Evolutionary conservation across 2,888 invertebrate species (phyloP).

Genomic region (Ernsta delagoae): DNA sequence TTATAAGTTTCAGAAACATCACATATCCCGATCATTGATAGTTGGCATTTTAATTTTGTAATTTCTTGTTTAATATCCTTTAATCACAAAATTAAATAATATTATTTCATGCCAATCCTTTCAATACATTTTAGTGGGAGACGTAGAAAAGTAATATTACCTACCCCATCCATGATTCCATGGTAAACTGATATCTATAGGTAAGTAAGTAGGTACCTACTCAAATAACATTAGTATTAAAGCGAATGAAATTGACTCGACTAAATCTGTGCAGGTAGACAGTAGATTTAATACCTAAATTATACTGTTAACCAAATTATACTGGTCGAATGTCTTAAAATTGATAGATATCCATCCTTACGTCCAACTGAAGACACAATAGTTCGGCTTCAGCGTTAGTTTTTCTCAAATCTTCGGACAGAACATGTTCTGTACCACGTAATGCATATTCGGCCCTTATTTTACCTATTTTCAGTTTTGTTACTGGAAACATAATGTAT

Average conservation of each 20-base stretch:
- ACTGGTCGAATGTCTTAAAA: not conserved
- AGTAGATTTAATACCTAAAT: too few species aligned
- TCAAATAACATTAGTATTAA: too few species aligned
- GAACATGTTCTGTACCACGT: constrained; percentile 55
- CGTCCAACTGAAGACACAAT: constrained; percentile 60
- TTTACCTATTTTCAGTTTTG: constrained; percentile 53
- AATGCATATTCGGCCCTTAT: constrained; percentile 53
- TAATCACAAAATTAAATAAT: constrained; percentile 3
- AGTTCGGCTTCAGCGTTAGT: constrained; percentile 56
- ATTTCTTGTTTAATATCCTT: constrained; percentile 61
- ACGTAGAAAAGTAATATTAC: too few species aligned
- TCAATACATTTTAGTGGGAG: too few species aligned
- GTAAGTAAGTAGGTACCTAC: too few species aligned
- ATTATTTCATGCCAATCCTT: too few species aligned
- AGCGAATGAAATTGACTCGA: too few species aligned
- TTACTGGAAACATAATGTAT: constrained; percentile 52
- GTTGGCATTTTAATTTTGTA: constrained; percentile 55
- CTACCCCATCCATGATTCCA: too few species aligned
- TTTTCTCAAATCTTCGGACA: constrained; percentile 55
- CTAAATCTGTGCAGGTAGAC: too few species aligned
- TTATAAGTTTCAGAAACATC: constrained; percentile 62
- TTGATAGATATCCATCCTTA: constrained; percentile 40
- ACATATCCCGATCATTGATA: constrained; percentile 64
- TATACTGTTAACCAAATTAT: too few species aligned
- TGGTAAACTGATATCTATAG: too few species aligned